Percentiles rank a stretch among this genome's conserved stretches.
Conservation (phyloP, 2,888 invertebrate species). For the Synergus umbraculus region DNA sequence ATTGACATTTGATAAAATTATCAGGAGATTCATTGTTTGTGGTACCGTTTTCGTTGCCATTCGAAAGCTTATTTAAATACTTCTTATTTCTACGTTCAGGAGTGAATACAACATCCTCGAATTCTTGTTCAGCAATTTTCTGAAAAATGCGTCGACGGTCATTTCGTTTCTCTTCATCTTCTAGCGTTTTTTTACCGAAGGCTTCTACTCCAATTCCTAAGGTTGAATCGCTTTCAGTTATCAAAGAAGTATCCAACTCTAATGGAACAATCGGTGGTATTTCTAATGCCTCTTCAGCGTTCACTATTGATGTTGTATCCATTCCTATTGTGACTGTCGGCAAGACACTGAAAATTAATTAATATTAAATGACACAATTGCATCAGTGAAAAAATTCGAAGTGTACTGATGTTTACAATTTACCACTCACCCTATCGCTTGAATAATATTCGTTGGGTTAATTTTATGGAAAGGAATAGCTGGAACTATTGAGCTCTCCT, state of each 20-base stretch:
- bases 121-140: conserved; percentile 86
- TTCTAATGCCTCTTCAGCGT: conserved; percentile 88
- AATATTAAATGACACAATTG: not conserved
- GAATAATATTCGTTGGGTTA: conserved; percentile 69
- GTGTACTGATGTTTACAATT: not conserved
- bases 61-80: conserved; percentile 47
- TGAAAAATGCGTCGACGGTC: conserved; percentile 83
- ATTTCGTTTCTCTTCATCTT: conserved; percentile 71
- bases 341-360: conserved; percentile 57
- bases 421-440: conserved; percentile 68
- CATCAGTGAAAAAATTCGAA: not conserved
- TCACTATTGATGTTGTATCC: conserved; percentile 78
- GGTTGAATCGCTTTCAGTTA: conserved; percentile 58
- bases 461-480: conserved; percentile 74
- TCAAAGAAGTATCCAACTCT: conserved; percentile 63
- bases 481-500: conserved; percentile 73
- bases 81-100: conserved; percentile 78
- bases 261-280: conserved; percentile 80
- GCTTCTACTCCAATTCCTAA: conserved; percentile 46
- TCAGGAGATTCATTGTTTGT: conserved; percentile 29
- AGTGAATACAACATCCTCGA: conserved; percentile 84
- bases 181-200: conserved; percentile 39
- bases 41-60: conserved; percentile 52
- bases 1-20: conserved; percentile 48
- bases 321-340: conserved; percentile 71